Evolutionary conservation across 1,140 invertebrate genomes (phyloP).

Genomic region (Fopius arisanus): DNA sequence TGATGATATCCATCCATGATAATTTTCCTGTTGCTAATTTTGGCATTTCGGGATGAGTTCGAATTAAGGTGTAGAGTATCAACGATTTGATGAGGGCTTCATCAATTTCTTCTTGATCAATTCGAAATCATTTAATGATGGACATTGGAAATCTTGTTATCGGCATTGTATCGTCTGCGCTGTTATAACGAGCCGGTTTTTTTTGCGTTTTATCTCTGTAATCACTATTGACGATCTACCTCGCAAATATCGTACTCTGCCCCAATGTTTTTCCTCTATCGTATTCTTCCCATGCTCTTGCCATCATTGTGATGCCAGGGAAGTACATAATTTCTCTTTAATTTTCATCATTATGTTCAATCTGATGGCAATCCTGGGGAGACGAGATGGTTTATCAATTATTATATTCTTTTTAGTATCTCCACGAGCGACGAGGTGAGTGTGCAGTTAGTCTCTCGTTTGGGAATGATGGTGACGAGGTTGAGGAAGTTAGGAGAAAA

Average conservation of each 20-base stretch:
- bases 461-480: slow-evolving; percentile 20
- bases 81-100: not conserved
- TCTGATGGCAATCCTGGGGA: not conserved
- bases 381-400: slow-evolving; percentile 8
- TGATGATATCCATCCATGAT: too few relatives aligned
- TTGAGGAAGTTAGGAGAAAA: slow-evolving; percentile 26
- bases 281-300: not conserved
- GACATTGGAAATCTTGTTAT: slow-evolving; percentile 3
- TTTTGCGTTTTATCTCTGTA: slow-evolving; percentile 3
- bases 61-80: not conserved
- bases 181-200: slow-evolving; percentile 7
- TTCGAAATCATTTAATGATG: not conserved
- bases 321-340: slow-evolving; percentile 29
- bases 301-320: not conserved
- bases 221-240: slow-evolving; percentile 3
- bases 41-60: not conserved
- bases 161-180: slow-evolving; percentile 5
- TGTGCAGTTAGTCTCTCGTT: slow-evolving; percentile 28
- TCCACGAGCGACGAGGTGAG: slow-evolving; percentile 35
- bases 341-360: slow-evolving; percentile 25
- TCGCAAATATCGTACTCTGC: not conserved
- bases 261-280: slow-evolving; percentile 7
- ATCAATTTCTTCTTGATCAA: not conserved
- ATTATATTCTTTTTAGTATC: slow-evolving; percentile 30
- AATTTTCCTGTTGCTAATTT: not conserved